Conservation (phyloP, 2,113 vertebrate species). For the Chaenogobius annularis region DNA sequence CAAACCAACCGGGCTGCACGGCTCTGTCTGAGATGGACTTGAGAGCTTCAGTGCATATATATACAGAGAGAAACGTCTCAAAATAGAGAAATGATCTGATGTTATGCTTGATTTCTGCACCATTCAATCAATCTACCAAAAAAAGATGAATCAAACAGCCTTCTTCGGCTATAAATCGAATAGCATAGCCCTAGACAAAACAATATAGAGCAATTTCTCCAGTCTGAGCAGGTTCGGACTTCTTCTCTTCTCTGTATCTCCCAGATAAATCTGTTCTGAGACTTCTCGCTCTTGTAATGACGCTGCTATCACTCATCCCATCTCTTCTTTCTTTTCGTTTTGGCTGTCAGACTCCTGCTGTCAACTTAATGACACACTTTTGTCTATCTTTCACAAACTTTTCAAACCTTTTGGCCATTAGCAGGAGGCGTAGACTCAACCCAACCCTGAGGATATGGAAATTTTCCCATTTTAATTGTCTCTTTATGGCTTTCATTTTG, state of each 20-base stretch:
- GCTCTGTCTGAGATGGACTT: too few species aligned
- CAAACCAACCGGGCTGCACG: too few species aligned
- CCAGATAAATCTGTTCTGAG: not conserved
- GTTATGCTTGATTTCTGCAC: not conserved
- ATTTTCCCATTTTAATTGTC: slow-evolving; percentile 27
- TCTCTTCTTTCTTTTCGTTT: slow-evolving; percentile 22
- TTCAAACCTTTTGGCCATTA: slow-evolving; percentile 17
- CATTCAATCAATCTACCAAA: not conserved
- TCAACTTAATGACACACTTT: slow-evolving; percentile 30
- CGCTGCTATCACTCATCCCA: slow-evolving; percentile 23
- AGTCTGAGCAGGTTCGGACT: not conserved
- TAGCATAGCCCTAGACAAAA: not conserved
- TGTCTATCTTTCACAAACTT: slow-evolving; percentile 20
- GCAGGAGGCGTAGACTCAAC: not conserved
- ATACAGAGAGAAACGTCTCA: too few species aligned
- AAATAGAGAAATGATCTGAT: not conserved
- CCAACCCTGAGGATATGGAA: slow-evolving; percentile 4
- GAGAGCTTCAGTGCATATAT: too few species aligned
- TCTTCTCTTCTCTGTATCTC: not conserved
- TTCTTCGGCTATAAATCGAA: not conserved
- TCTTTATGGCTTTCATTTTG: slow-evolving; percentile 25
- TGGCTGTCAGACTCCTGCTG: slow-evolving; percentile 27
- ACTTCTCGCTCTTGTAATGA: slow-evolving; percentile 19
- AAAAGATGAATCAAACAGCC: not conserved
- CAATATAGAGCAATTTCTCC: not conserved